A percentile compares a stretch with the other conserved stretches of the same genome.
phyloP scores from a whole-genome alignment of 1,140 invertebrate genomes.

The Neodiprion lecontei region DNA sequence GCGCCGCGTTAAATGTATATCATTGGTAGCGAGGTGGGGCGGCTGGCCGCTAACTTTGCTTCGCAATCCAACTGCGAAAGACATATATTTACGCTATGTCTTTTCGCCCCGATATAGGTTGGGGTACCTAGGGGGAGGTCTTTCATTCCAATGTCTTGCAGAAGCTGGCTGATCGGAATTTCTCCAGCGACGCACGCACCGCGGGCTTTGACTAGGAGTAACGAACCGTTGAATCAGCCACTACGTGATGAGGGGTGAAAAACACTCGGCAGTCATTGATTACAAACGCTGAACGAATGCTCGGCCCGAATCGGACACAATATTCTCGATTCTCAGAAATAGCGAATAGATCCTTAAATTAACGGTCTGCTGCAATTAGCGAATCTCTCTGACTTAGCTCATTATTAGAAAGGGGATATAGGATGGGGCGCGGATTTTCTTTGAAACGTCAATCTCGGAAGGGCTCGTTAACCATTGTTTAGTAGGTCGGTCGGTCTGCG shows the following conservation, averaged over 20 bases:
- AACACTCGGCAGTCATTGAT: not conserved
- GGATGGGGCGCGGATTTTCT: not conserved
- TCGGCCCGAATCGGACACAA: not conserved
- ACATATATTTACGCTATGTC: not conserved
- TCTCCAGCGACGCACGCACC: not conserved
- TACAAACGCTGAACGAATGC: not conserved
- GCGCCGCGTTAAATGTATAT: slow-evolving; percentile 16
- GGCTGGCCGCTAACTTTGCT: not conserved
- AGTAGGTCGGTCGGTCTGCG: not conserved
- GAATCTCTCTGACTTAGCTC: not conserved
- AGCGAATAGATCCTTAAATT: not conserved
- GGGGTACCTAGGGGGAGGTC: not conserved
- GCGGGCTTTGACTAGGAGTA: not conserved
- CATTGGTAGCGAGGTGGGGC: not conserved
- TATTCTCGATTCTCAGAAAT: not conserved
- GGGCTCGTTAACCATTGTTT: not conserved
- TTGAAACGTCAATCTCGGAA: not conserved
- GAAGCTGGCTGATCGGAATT: not conserved
- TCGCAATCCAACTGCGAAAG: not conserved
- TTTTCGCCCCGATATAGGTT: not conserved
- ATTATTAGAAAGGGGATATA: not conserved
- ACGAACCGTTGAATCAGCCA: not conserved
- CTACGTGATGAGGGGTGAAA: not conserved
- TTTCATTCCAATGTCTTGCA: not conserved
- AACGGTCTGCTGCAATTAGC: not conserved